Evolutionary conservation across 2,888 invertebrate genomes (phyloP), one percentile per base, ranked within the genome.

Genomic region (Hypomecis punctinalis): DNA sequence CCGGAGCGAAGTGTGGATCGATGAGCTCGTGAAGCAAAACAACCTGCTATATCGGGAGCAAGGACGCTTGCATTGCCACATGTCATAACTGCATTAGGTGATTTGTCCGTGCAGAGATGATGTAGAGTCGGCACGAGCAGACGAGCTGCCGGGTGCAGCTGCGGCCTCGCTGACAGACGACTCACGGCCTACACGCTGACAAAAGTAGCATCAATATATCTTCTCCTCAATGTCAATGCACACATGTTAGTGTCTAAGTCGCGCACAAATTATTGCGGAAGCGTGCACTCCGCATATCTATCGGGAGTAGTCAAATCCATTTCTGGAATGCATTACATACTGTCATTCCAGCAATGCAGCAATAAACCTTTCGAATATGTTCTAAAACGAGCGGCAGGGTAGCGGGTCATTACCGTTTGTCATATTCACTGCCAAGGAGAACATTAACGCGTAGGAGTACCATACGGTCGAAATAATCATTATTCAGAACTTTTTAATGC

Each of bases 371-470:
- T 39, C 45, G 33, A 48, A 57, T 35, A 60, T 56, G 36, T 84
- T 85, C 82, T 81, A 81, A 82, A 87, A 84, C 74, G 56, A 79
- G 69, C 45, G 6, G 56, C 56, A n/a, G 47, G 56, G 47, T 77
- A 78, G 72, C 74, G 80, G 86, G 83, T 90, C 88, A 87, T 89
- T 91, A 90, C 75, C 88, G 84, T 83, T 78, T 80, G 79, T 83
- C 80, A 81, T 73, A 83, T 80, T 82, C 88, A 88, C 75, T 90
- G 90, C 88, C 90, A 91, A 91, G 88, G 88, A 61, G 69, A 78
- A 82, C 79, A 80, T 72, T 70, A 62, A 69, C 67, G 68, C 72
- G 75, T 74, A 75, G 71, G 72, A 72, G 62, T 51, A 55, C 40
- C 71, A 63, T 68, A 63, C 46, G 35, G 52, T 60, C 53, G 51